These are phyloP conservation scores for Sycon ciliatum DNA, from an alignment of 37 sponge, comb jelly and placozoan genomes.

Conservation along the genomic window DNA sequence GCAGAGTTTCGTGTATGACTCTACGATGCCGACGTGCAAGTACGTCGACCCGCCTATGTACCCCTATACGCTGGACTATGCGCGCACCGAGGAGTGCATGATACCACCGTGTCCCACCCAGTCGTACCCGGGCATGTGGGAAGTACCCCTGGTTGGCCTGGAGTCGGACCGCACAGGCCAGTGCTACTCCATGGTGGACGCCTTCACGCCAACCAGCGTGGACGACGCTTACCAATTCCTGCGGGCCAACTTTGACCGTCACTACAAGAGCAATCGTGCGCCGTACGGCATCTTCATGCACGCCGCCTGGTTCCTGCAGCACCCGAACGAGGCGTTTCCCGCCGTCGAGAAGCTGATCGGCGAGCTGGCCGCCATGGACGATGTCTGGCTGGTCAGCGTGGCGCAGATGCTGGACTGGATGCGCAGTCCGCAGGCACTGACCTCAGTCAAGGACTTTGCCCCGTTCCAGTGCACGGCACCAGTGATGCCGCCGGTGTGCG, in stretches of 20 bases:
- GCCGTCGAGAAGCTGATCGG: constrained; percentile 30
- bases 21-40: constrained; percentile 37
- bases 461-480: constrained; percentile 39
- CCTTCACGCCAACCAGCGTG: constrained; percentile 19
- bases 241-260: constrained; percentile 29
- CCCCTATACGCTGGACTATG: constrained; percentile 54
- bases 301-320: constrained; percentile 27
- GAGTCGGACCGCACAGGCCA: constrained; percentile 15
- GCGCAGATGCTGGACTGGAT: constrained; percentile 49
- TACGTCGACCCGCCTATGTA: constrained; percentile 11
- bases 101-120: constrained; percentile 33
- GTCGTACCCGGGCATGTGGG: constrained; percentile 40
- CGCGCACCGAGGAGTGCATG: constrained; percentile 38
- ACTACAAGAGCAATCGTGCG: constrained; percentile 34
- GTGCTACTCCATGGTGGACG: constrained; percentile 29
- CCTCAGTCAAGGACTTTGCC: constrained; percentile 25
- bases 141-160: constrained; percentile 28
- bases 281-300: constrained; percentile 42
- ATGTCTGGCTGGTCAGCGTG: constrained; percentile 44
- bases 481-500: constrained; percentile 17
- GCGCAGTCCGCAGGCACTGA: constrained; percentile 32
- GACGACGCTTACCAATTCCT: constrained; percentile 40
- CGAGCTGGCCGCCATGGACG: constrained; percentile 16
- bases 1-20: constrained; percentile 34
- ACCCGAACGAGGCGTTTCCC: background rate